Evolutionary conservation across 2,113 vertebrate genomes (phyloP), one percentile per base, ranked within the genome.

Genomic region (Peromyscus leucopus): DNA sequence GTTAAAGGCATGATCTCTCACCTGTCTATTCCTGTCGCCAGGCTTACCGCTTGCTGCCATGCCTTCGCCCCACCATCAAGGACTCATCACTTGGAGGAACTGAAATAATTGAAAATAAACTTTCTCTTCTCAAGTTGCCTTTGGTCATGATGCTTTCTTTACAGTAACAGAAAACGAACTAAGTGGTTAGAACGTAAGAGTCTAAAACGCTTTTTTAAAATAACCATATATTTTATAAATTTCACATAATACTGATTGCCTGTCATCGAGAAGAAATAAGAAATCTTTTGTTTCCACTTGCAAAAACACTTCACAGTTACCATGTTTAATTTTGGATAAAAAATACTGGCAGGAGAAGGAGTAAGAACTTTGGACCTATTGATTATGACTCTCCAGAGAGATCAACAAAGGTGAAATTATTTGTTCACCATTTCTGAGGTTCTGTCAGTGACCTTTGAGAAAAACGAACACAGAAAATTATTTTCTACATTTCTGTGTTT

Each of bases 201-300:
- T 71, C 75, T 95, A 19, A 89, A 83, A 33, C 67, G 48, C 71
- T 57, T 67, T 67, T 92, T 71, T 75, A 90, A 90, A 72, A 74
- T 82, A 85, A 95, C 63, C 21, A 84, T 6, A 55, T 6, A 11
- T 82, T 88, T 79, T 28, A 90, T 75, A 72, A 74, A 74, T 93
- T 95, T 9, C 71, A 88, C 17, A 48, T 19, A 86, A 8, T 2
- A 39, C 21, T 86, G 22, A 89, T 46, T 86, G 75, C 46, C 22
- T 75, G 6, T 57, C 4, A 33, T 74, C 39, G 36, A 65, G 78
- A 80, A 10, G 17, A 96, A 93, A 86, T 89, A 91, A 89, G 89
- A 42, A 61, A 36, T 16, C 1, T 95, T 39, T 39, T 39, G 2
- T 90, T 79, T 92, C 28, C 89, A 82, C 11, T 80, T 80, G 2